These are phyloP conservation scores for Gnathochromis pfefferi DNA, from an alignment of 2,113 vertebrate genomes.

Conservation along the genomic window DNA sequence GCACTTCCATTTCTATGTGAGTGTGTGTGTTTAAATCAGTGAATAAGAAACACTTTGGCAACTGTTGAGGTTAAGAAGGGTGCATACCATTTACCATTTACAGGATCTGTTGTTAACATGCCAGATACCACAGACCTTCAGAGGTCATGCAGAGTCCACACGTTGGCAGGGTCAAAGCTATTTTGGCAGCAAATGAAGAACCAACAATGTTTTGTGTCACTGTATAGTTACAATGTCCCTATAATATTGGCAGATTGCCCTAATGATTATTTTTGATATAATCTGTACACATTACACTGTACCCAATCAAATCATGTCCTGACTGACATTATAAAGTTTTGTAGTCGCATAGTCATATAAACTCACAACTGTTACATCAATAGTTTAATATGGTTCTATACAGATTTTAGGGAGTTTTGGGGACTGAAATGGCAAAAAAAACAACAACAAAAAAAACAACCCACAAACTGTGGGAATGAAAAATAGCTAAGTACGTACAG, in stretches of 20 bases:
- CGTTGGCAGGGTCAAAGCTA: not conserved
- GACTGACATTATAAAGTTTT: not conserved
- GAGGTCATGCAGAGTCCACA: not conserved
- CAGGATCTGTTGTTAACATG: not conserved
- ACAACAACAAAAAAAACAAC: accelerated
- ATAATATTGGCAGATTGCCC: not conserved
- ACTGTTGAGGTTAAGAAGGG: not conserved
- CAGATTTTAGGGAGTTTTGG: not conserved
- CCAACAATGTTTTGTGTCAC: not conserved
- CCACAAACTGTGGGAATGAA: not conserved
- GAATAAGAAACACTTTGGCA: not conserved
- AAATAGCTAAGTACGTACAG: too few relatives aligned
- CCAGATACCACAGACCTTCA: not conserved
- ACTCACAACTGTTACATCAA: too few relatives aligned
- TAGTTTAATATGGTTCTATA: not conserved
- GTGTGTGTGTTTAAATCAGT: not conserved
- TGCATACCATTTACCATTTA: accelerated
- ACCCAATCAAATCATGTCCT: not conserved
- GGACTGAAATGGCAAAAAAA: not conserved
- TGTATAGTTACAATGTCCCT: not conserved
- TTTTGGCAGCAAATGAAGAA: not conserved
- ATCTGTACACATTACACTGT: not conserved
- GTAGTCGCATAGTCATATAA: too few relatives aligned
- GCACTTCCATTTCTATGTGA: accelerated
- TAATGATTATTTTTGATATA: not conserved